phyloP scores from a whole-genome alignment of 2,113 vertebrate genomes.

The Halichoeres trimaculatus region DNA sequence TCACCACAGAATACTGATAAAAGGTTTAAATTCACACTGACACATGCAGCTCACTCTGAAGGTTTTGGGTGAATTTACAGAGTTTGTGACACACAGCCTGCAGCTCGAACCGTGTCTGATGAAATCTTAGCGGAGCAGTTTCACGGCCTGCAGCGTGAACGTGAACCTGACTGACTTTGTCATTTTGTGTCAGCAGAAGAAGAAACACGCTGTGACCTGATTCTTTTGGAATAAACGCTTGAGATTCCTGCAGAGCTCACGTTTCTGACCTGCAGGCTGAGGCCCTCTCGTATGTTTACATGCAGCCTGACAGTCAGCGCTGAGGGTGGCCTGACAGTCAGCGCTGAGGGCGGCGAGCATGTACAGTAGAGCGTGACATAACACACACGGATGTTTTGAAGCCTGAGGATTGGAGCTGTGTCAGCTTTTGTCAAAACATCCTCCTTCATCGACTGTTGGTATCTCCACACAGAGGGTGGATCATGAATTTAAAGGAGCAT shows the following conservation, averaged over 20 bases:
- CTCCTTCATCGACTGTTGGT: neutral
- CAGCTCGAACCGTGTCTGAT: too few relatives aligned
- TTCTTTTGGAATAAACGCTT: neutral
- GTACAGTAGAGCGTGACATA: neutral
- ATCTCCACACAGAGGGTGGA: neutral
- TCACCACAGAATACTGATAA: too few relatives aligned
- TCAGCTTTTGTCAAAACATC: constrained; percentile 1
- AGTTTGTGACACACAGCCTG: neutral
- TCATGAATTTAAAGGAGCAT: too few relatives aligned
- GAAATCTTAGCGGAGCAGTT: too few relatives aligned
- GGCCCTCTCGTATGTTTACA: neutral
- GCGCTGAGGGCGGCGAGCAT: neutral
- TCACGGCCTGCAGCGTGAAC: neutral
- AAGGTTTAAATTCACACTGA: too few relatives aligned
- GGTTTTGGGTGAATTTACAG: neutral
- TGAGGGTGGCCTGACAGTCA: neutral
- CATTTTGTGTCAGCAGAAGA: too few relatives aligned
- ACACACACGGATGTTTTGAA: neutral
- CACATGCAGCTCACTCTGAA: neutral
- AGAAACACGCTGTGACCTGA: constrained; percentile 2
- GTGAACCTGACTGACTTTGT: neutral
- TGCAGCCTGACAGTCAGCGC: neutral
- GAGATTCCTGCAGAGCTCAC: neutral
- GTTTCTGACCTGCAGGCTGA: neutral
- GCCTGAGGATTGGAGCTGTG: neutral